Conservation (phyloP, 2,888 invertebrate genomes). For the Paralinhomoeus sp. region DNA sequence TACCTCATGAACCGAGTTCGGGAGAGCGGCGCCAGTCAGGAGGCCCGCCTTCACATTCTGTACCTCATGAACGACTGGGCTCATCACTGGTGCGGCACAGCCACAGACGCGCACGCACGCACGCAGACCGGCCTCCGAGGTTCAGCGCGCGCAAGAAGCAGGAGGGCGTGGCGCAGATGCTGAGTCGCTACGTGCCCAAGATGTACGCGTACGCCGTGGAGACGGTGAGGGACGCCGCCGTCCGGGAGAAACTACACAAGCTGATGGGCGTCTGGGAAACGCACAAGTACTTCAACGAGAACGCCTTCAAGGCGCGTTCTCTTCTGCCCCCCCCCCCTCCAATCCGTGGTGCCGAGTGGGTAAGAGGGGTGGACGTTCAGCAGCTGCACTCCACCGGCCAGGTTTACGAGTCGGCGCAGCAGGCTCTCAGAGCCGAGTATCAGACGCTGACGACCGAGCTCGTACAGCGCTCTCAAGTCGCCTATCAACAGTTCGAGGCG, state of each 20-base stretch:
- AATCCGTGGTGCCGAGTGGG: no score
- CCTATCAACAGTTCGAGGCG: constrained; percentile 60
- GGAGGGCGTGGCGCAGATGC: constrained; percentile 66
- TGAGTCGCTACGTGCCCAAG: constrained; percentile 84
- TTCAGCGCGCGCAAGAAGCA: constrained; percentile 76
- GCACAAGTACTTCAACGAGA: constrained; percentile 38
- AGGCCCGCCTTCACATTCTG: constrained; percentile 81
- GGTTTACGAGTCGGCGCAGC: background rate
- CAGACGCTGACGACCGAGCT: background rate
- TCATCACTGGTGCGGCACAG: constrained; percentile 65
- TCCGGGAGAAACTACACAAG: constrained; percentile 52
- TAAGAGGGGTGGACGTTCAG: no score
- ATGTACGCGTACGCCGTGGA: constrained; percentile 86
- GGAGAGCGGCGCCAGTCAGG: constrained; percentile 48
- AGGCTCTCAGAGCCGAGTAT: background rate
- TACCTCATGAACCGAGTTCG: constrained; percentile 59
- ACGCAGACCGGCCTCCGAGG: background rate
- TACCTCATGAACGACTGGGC: constrained; percentile 95
- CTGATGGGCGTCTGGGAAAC: constrained; percentile 80
- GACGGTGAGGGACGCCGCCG: constrained; percentile 38
- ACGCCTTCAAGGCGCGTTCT: constrained; percentile 16
- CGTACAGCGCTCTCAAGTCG: constrained; percentile 35
- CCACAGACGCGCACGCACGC: background rate
- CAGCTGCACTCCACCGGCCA: constrained; percentile 52
- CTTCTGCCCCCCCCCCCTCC: no score